phyloP scores from a whole-genome alignment of 2,888 invertebrate species.

The Heliothis peltigera region DNA sequence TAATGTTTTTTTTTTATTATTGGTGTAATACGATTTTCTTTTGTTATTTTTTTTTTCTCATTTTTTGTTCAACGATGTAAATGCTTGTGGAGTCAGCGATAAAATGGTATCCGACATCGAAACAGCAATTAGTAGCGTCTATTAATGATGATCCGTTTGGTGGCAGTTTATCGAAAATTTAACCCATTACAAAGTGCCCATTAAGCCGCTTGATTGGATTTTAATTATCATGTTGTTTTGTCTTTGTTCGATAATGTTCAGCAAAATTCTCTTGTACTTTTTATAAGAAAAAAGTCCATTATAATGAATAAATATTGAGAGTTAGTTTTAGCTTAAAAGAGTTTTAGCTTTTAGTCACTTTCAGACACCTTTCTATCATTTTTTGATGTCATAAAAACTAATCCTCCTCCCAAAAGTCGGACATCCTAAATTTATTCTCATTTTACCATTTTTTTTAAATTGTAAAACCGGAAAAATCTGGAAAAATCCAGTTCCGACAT shows the following conservation, averaged over 20 bases:
- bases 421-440: no score
- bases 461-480: background rate
- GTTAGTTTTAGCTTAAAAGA: background rate
- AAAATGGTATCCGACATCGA: constrained; percentile 7
- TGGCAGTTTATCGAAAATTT: constrained; percentile 31
- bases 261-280: background rate
- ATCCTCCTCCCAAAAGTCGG: no score
- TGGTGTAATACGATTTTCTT: no score
- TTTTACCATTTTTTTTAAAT: background rate
- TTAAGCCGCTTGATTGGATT: constrained; percentile 48
- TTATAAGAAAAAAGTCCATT: background rate
- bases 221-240: constrained; percentile 39
- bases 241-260: constrained; percentile 15
- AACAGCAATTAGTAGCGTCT: constrained; percentile 38
- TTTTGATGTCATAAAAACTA: no score
- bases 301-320: no score
- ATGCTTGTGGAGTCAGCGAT: background rate
- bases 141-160: constrained; percentile 28
- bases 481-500: background rate
- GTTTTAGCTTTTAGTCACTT: no score
- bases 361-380: no score
- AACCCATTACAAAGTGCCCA: constrained; percentile 30
- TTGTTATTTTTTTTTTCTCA: no score
- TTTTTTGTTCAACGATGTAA: no score
- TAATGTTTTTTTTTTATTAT: no score